These are phyloP conservation scores for Tylochromis polylepis DNA, from an alignment of 2,113 vertebrate species.

Conservation along the genomic window DNA sequence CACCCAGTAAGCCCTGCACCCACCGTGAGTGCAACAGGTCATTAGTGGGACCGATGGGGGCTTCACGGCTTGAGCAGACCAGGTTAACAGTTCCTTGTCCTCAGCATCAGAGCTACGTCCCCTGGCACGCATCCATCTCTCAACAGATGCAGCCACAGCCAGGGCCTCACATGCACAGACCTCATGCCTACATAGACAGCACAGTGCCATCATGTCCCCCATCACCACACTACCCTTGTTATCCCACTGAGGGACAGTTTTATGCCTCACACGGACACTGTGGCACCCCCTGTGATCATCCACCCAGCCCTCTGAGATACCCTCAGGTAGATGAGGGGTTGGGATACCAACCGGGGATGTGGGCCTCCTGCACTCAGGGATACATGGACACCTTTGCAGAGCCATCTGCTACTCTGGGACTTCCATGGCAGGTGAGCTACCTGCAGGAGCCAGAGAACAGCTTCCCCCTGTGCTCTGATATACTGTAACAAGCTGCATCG, in stretches of 20 bases:
- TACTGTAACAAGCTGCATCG: neutral
- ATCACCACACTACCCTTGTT: constrained; percentile 68
- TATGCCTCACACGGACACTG: constrained; percentile 57
- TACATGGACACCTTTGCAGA: constrained; percentile 64
- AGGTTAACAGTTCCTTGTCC: constrained; percentile 12
- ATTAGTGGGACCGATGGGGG: neutral
- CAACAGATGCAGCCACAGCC: constrained; percentile 55
- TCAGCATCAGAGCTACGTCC: constrained; percentile 56
- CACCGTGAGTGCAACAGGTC: constrained; percentile 77
- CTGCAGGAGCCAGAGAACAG: constrained; percentile 52
- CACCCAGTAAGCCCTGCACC: constrained; percentile 64
- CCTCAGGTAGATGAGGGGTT: constrained; percentile 49
- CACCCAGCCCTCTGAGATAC: constrained; percentile 53
- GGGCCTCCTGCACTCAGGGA: constrained; percentile 60
- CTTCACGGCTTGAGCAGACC: constrained; percentile 20
- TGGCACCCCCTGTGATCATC: constrained; percentile 29
- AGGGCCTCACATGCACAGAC: constrained; percentile 31
- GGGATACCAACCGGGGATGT: constrained; percentile 54
- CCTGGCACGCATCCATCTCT: constrained; percentile 57
- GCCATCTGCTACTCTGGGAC: constrained; percentile 38
- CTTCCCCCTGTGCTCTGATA: constrained; percentile 46
- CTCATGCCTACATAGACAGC: constrained; percentile 52
- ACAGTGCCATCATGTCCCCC: constrained; percentile 49
- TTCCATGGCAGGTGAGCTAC: constrained; percentile 65
- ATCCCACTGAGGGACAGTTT: constrained; percentile 53